phyloP scores from a whole-genome alignment of 1,140 invertebrate genomes.

The Apis cerana region DNA sequence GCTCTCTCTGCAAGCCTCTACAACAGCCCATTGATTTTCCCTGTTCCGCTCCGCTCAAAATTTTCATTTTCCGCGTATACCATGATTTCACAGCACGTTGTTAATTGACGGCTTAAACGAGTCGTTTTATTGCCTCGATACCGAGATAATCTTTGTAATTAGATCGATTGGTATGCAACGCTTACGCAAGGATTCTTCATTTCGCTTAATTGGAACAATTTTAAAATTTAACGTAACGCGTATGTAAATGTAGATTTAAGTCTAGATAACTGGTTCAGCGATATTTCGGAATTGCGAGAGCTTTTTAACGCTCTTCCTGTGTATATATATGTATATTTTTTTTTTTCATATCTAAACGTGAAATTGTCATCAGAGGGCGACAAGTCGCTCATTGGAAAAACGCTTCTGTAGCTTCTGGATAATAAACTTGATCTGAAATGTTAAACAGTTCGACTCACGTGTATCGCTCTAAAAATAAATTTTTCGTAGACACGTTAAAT shows the following conservation, averaged over 20 bases:
- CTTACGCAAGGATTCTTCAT: not conserved
- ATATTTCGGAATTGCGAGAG: no score
- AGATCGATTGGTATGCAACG: not conserved
- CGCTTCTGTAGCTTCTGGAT: no score
- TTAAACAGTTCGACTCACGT: no score
- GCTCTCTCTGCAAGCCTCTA: not conserved
- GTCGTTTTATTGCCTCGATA: not conserved
- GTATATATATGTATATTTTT: no score
- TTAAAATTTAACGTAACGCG: not conserved
- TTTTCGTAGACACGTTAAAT: no score
- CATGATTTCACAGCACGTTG: slow-evolving; percentile 6
- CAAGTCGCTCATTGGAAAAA: no score
- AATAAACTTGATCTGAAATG: no score
- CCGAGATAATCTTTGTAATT: slow-evolving; percentile 1
- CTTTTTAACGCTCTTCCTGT: no score
- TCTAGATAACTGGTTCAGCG: no score
- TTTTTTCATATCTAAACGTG: no score
- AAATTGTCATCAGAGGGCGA: no score
- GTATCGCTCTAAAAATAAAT: no score
- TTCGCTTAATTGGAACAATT: not conserved
- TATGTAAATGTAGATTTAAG: not conserved
- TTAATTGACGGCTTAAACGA: slow-evolving; percentile 21
- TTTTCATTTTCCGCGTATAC: not conserved
- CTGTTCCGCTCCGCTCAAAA: not conserved
- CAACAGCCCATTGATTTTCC: slow-evolving; percentile 5